Evolutionary conservation across 2,888 invertebrate species (phyloP).

Genomic region (Andricus quercusramuli): DNA sequence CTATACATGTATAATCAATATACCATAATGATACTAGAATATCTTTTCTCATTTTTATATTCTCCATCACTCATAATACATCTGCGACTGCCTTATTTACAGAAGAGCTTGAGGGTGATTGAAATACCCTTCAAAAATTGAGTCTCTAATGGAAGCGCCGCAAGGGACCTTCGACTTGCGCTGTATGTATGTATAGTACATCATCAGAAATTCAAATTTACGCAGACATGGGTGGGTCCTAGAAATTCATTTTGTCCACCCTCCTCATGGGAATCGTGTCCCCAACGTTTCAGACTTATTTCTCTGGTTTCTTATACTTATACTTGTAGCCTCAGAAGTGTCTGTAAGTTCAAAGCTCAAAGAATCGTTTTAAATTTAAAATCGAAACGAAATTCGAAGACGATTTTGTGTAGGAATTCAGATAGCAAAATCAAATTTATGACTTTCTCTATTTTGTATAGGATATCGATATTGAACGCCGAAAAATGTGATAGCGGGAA

Average conservation of each 20-base stretch:
- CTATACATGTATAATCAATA: too few species aligned
- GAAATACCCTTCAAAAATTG: constrained; percentile 39
- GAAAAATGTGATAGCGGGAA: neutral
- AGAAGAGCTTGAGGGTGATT: constrained; percentile 22
- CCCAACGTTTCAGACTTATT: neutral
- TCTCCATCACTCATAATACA: constrained; percentile 5
- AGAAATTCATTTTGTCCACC: constrained; percentile 22
- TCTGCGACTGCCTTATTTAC: constrained; percentile 37
- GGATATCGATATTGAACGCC: neutral
- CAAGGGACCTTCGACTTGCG: constrained; percentile 17
- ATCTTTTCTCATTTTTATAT: neutral
- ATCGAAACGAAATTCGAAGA: neutral
- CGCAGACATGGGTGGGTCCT: neutral
- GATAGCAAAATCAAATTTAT: neutral
- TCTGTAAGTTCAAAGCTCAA: neutral
- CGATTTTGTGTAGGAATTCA: too few species aligned
- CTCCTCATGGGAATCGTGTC: constrained; percentile 4
- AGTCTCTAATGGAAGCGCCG: constrained; percentile 21
- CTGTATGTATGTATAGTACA: neutral
- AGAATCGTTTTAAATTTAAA: neutral
- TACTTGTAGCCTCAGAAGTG: neutral
- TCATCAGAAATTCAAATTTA: constrained; percentile 30
- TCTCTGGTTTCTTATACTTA: neutral
- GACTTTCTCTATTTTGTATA: neutral
- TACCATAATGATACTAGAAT: too few species aligned